phyloP scores from a whole-genome alignment of 2,113 vertebrate species.

The Platysteira castanea region DNA sequence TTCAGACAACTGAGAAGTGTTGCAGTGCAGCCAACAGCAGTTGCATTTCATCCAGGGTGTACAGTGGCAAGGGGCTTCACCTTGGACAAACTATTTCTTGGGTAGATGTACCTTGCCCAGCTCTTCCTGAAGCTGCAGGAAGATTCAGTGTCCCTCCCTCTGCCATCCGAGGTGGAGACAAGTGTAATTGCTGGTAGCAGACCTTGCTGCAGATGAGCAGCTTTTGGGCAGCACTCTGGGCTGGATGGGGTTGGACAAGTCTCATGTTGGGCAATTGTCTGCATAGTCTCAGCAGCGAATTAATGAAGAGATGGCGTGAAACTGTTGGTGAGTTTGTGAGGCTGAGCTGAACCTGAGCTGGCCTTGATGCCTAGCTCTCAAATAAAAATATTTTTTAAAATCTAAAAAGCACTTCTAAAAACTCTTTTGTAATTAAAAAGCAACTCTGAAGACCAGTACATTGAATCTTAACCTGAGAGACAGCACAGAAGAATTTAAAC shows the following conservation, averaged over 20 bases:
- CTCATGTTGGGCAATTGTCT: background rate
- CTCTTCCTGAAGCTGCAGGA: background rate
- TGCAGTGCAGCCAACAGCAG: background rate
- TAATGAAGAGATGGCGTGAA: rapidly evolving
- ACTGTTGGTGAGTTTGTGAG: background rate
- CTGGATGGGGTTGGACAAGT: background rate
- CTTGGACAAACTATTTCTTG: background rate
- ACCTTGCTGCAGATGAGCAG: background rate
- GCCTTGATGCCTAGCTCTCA: background rate
- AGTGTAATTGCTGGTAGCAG: background rate
- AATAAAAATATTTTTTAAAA: background rate
- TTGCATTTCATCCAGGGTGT: background rate
- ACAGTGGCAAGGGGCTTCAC: background rate
- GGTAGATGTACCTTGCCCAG: background rate
- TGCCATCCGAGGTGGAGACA: background rate
- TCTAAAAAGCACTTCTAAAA: background rate
- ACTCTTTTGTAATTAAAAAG: background rate
- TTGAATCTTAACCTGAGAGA: background rate
- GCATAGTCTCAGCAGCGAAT: rapidly evolving
- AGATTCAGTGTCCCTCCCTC: background rate
- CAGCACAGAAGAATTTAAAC: background rate
- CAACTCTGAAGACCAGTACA: background rate
- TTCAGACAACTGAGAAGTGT: background rate
- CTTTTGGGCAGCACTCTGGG: background rate
- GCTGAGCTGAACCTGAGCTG: background rate